Evolutionary conservation across 2,797 vertebrate species (phyloP).

Genomic region (Linurgus olivaceus): DNA sequence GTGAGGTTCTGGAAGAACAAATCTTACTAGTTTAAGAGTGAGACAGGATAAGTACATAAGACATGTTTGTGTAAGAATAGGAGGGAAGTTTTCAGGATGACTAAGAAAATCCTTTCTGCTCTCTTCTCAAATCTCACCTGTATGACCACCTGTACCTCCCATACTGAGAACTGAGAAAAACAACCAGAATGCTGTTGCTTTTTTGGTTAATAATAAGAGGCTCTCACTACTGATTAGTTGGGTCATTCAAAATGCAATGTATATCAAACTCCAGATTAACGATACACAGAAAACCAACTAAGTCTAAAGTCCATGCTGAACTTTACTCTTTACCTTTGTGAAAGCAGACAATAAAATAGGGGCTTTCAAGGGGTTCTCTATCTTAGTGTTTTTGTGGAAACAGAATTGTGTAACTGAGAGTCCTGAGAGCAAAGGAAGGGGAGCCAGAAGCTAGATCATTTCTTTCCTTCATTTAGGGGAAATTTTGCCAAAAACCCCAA

Average conservation of each 20-base stretch:
- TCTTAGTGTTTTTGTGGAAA: background rate
- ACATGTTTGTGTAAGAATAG: background rate
- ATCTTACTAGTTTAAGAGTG: slow-evolving; percentile 13
- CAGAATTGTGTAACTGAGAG: background rate
- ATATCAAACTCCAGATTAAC: background rate
- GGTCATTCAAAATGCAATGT: background rate
- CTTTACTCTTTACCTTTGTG: background rate
- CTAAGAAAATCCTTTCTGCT: background rate
- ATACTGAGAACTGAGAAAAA: background rate
- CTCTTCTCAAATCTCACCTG: background rate
- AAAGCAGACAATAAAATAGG: background rate
- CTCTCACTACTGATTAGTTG: background rate
- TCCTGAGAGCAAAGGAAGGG: background rate
- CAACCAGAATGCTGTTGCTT: background rate
- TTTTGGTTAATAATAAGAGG: background rate
- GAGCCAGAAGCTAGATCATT: background rate
- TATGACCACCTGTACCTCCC: background rate
- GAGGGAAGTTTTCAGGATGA: background rate
- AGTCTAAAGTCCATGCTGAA: background rate
- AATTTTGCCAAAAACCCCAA: background rate
- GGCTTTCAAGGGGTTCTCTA: accelerated
- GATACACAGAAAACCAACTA: background rate
- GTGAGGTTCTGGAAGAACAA: slow-evolving; percentile 9
- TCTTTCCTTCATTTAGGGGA: background rate
- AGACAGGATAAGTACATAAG: background rate